Conservation (phyloP, 2,888 invertebrate genomes). For the Sialis lutaria region DNA sequence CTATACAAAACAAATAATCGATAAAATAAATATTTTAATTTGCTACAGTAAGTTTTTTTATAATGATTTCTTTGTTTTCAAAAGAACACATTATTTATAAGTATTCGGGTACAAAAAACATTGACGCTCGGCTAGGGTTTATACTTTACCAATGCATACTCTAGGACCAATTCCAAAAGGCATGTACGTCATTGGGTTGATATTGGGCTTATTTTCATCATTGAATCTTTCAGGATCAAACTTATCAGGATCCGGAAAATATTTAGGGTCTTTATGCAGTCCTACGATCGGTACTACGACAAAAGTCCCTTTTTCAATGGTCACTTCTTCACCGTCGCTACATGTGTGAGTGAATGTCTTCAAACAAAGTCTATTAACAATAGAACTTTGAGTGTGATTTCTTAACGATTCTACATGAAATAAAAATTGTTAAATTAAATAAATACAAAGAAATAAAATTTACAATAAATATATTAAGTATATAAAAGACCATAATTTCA, state of each 20-base stretch:
- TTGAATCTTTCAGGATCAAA: slow-evolving; percentile 29
- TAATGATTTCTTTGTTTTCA: too few relatives aligned
- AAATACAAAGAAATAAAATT: too few relatives aligned
- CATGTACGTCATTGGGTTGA: slow-evolving; percentile 28
- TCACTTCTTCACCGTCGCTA: slow-evolving; percentile 16
- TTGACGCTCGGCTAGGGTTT: too few relatives aligned
- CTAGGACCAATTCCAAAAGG: slow-evolving; percentile 36
- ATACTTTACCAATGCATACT: slow-evolving; percentile 28
- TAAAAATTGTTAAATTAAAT: background rate
- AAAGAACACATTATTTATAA: too few relatives aligned
- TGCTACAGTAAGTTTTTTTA: too few relatives aligned
- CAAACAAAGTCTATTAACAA: slow-evolving; percentile 29
- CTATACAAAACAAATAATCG: too few relatives aligned
- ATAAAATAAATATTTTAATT: too few relatives aligned
- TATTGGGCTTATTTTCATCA: slow-evolving; percentile 22
- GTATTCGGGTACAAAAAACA: too few relatives aligned
- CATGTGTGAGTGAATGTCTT: slow-evolving; percentile 28
- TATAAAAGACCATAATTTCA: too few relatives aligned
- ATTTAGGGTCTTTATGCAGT: slow-evolving; percentile 25
- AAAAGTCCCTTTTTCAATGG: slow-evolving; percentile 16
- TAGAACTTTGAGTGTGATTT: slow-evolving; percentile 27
- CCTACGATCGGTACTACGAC: slow-evolving; percentile 21
- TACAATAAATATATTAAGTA: too few relatives aligned
- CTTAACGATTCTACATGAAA: slow-evolving; percentile 22
- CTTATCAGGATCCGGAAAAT: slow-evolving; percentile 25